A percentile compares a stretch with the other conserved stretches of the same genome.
Evolutionary conservation across 2,113 vertebrate genomes (phyloP).

Genomic region (Corvus hawaiiensis): DNA sequence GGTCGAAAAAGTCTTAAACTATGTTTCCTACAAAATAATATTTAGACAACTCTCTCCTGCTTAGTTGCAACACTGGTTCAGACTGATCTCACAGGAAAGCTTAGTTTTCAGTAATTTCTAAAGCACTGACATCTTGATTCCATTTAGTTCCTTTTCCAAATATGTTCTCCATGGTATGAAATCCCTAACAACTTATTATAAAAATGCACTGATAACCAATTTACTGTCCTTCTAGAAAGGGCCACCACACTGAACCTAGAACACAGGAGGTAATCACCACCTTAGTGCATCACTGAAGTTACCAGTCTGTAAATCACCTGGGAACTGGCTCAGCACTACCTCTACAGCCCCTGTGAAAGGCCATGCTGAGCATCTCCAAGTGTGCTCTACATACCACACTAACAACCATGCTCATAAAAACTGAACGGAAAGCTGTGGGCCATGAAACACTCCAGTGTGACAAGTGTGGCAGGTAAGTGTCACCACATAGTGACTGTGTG

Average conservation of each 20-base stretch:
- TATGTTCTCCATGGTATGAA: not conserved
- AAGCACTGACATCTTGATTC: not conserved
- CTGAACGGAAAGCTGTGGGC: not conserved
- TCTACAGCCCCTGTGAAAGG: rapidly evolving
- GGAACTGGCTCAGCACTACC: not conserved
- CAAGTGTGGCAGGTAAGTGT: not conserved
- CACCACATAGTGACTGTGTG: not conserved
- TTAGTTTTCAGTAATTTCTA: not conserved
- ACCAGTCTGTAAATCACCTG: not conserved
- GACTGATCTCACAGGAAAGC: not conserved
- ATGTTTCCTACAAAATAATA: not conserved
- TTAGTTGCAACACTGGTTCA: not conserved
- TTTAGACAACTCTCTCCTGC: not conserved
- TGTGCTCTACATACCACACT: rapidly evolving
- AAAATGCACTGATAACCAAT: not conserved
- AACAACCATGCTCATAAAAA: not conserved
- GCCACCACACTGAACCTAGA: not conserved
- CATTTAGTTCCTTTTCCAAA: not conserved
- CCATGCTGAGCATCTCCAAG: not conserved
- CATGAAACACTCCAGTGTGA: not conserved
- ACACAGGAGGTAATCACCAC: not conserved
- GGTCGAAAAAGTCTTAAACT: not conserved
- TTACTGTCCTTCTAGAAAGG: not conserved
- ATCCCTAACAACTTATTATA: not conserved
- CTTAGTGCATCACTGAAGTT: not conserved